Evolutionary conservation across 2,888 invertebrate genomes (phyloP).

Genomic region (Meteorus colon): DNA sequence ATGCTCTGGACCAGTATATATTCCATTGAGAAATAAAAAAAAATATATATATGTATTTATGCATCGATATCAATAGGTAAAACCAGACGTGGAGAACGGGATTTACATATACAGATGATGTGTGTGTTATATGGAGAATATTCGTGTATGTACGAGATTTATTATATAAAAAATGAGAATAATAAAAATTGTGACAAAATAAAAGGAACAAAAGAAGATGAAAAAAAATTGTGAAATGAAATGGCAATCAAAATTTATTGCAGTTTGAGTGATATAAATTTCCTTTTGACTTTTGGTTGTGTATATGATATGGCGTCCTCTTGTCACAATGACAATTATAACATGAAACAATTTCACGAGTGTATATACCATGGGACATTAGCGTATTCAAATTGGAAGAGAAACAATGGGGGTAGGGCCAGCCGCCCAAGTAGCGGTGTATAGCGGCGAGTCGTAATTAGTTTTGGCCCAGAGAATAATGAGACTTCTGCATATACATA

Average conservation of each 20-base stretch:
- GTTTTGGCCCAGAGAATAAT: conserved; percentile 65
- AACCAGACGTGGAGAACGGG: background rate
- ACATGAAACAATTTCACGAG: conserved; percentile 32
- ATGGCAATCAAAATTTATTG: conserved; percentile 16
- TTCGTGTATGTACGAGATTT: background rate
- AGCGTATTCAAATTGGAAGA: conserved; percentile 63
- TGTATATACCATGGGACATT: conserved; percentile 36
- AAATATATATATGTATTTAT: background rate
- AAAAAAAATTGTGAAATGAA: background rate
- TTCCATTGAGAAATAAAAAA: background rate
- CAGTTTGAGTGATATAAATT: conserved; percentile 16
- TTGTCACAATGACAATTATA: conserved; percentile 26
- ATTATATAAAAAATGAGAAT: background rate
- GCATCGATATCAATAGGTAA: conserved; percentile 21
- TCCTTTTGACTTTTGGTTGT: background rate
- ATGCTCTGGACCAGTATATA: conserved; percentile 6
- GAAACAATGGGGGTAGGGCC: conserved; percentile 46
- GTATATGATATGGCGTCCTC: background rate
- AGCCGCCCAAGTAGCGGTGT: conserved; percentile 58
- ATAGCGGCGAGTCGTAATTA: conserved; percentile 59
- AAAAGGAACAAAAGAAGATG: background rate
- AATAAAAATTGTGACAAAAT: background rate
- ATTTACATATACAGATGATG: background rate
- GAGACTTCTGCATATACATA: conserved; percentile 38
- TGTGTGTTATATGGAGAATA: conserved; percentile 8